Percentiles rank a stretch among this genome's conserved stretches.
Evolutionary conservation across 2,797 vertebrate species (phyloP).

Genomic region (Danionella dracula): DNA sequence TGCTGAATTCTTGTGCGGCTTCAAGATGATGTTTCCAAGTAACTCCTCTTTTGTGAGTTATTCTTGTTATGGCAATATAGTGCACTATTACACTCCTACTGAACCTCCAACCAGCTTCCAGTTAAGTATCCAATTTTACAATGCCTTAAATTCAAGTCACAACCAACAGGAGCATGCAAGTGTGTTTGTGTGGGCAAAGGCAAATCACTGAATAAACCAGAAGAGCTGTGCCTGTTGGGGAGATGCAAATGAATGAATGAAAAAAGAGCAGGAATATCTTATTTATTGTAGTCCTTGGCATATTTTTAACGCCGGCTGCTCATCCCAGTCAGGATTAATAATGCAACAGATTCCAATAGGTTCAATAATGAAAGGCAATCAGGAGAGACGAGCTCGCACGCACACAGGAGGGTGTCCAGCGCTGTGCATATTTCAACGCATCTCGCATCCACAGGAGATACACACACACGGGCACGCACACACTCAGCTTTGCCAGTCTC

Average conservation of each 20-base stretch:
- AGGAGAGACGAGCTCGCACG: conserved; percentile 44
- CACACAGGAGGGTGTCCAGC: conserved; percentile 48
- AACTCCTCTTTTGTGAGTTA: no score
- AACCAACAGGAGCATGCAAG: conserved; percentile 22
- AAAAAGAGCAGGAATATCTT: conserved; percentile 49
- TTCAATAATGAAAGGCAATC: conserved; percentile 66
- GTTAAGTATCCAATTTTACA: conserved; percentile 57
- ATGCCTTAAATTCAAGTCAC: conserved; percentile 66
- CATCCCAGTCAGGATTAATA: conserved; percentile 58
- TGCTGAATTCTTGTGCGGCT: no score
- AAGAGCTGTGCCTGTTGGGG: conserved; percentile 39
- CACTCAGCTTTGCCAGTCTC: conserved; percentile 21
- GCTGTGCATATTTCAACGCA: conserved; percentile 43
- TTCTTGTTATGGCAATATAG: no score
- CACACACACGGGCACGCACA: not conserved
- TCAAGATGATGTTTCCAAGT: no score
- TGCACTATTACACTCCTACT: no score
- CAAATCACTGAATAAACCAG: conserved; percentile 42
- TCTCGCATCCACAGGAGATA: conserved; percentile 37
- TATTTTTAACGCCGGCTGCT: conserved; percentile 43
- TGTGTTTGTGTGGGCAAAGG: not conserved
- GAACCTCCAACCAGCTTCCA: conserved; percentile 20
- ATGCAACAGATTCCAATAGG: conserved; percentile 57
- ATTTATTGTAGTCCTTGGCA: conserved; percentile 63
- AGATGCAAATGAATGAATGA: conserved; percentile 56